These are phyloP conservation scores for Luscinia luscinia DNA, from an alignment of 2,797 vertebrate genomes.

Conservation along the genomic window DNA sequence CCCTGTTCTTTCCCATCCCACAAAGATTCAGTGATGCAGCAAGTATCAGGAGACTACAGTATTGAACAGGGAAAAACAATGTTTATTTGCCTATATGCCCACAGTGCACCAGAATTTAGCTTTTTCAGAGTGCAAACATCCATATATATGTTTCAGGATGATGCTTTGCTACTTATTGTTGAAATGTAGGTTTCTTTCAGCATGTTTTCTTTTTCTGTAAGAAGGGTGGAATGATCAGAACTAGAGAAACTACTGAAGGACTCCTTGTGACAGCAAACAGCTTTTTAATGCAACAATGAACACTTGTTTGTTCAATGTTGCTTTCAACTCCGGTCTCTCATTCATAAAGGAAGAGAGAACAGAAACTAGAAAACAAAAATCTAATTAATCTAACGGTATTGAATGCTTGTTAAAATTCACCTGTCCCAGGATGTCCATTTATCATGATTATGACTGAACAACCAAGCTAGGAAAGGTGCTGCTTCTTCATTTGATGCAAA, in stretches of 20 bases:
- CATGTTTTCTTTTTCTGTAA: neutral
- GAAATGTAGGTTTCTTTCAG: neutral
- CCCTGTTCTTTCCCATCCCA: neutral
- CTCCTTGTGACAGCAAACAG: neutral
- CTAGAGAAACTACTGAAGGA: neutral
- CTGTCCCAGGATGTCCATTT: slow-evolving; percentile 79
- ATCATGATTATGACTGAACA: slow-evolving; percentile 79
- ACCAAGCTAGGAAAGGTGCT: slow-evolving; percentile 68
- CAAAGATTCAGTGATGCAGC: neutral
- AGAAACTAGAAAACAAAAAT: slow-evolving; percentile 67
- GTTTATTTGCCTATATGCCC: neutral
- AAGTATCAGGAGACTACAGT: neutral
- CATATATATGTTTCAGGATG: neutral
- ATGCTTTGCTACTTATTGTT: neutral
- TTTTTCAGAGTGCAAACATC: neutral
- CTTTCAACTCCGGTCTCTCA: slow-evolving; percentile 27
- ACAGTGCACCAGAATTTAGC: neutral
- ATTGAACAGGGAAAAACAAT: neutral
- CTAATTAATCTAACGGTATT: slow-evolving; percentile 80
- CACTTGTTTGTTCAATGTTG: neutral
- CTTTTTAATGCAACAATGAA: neutral
- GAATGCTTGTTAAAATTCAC: slow-evolving; percentile 80
- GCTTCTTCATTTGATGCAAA: slow-evolving; percentile 73
- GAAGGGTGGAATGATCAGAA: neutral
- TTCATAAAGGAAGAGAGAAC: slow-evolving; percentile 59